Conservation (phyloP, 1,140 invertebrate species). For the Asbolus verrucosus region DNA sequence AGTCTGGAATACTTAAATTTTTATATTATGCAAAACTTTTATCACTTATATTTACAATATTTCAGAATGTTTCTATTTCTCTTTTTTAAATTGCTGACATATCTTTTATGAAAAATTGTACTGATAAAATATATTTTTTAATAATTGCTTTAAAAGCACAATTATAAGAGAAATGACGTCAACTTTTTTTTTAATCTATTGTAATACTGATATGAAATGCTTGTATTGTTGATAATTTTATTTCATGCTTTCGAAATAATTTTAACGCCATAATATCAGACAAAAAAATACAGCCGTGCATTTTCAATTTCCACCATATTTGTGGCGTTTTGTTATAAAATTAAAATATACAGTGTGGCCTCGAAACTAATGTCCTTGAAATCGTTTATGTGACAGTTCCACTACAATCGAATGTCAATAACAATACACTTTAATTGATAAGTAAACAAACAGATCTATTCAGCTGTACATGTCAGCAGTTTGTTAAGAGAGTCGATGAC, state of each 20-base stretch:
- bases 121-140: conserved; percentile 25
- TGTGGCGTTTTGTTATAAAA: no score
- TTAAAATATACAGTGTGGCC: no score
- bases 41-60: no score
- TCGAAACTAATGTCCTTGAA: no score
- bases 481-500: neutral
- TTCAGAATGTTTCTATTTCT: no score
- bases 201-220: conserved; percentile 15
- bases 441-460: neutral
- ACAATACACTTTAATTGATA: conserved; percentile 3
- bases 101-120: neutral
- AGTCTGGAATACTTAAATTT: no score
- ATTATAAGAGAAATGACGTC: conserved; percentile 22
- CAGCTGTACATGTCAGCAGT: neutral
- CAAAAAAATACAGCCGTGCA: neutral
- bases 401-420: neutral
- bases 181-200: conserved; percentile 20
- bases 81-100: neutral
- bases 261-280: neutral
- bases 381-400: no score
- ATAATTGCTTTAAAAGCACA: conserved; percentile 20
- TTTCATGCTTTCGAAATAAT: conserved; percentile 17
- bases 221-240: conserved; percentile 16
- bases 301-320: neutral
- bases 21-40: no score